Percentiles rank a stretch among this genome's conserved stretches.
phyloP scores from a whole-genome alignment of 1,140 invertebrate species.

The Cherax quadricarinatus region DNA sequence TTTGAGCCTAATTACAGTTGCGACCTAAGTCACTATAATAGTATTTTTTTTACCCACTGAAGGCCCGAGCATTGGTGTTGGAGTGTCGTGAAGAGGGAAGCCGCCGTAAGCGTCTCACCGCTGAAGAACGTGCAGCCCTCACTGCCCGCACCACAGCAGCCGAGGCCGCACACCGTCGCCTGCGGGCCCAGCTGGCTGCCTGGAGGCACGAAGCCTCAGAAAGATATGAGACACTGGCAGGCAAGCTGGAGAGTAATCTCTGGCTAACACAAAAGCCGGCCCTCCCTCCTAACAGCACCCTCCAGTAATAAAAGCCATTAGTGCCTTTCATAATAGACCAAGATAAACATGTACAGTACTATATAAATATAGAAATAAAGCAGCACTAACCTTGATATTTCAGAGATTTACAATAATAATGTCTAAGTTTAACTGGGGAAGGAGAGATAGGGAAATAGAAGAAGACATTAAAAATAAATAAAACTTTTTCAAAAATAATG shows the following conservation, averaged over 20 bases:
- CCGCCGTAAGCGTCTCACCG: slow-evolving; percentile 43
- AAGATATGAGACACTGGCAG: slow-evolving; percentile 37
- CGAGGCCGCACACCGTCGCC: slow-evolving; percentile 49
- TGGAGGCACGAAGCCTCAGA: slow-evolving; percentile 51
- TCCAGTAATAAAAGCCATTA: background rate
- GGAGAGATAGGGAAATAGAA: no score
- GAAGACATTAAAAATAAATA: no score
- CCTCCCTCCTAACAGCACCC: background rate
- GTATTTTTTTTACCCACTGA: background rate
- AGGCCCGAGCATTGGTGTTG: slow-evolving; percentile 33
- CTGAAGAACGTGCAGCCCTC: slow-evolving; percentile 32
- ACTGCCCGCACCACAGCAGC: slow-evolving; percentile 31
- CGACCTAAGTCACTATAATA: background rate
- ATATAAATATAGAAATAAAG: no score
- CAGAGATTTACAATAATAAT: no score
- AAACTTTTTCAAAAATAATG: no score
- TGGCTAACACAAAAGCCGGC: background rate
- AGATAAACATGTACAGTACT: no score
- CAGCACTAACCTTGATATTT: no score
- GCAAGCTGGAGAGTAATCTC: slow-evolving; percentile 14
- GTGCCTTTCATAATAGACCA: no score
- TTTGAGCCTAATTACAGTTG: no score
- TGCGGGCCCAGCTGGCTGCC: slow-evolving; percentile 45
- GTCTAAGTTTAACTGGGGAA: no score
- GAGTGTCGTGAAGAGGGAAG: slow-evolving; percentile 37